Evolutionary conservation across 2,797 vertebrate species (phyloP).

Genomic region (Salmo trutta): DNA sequence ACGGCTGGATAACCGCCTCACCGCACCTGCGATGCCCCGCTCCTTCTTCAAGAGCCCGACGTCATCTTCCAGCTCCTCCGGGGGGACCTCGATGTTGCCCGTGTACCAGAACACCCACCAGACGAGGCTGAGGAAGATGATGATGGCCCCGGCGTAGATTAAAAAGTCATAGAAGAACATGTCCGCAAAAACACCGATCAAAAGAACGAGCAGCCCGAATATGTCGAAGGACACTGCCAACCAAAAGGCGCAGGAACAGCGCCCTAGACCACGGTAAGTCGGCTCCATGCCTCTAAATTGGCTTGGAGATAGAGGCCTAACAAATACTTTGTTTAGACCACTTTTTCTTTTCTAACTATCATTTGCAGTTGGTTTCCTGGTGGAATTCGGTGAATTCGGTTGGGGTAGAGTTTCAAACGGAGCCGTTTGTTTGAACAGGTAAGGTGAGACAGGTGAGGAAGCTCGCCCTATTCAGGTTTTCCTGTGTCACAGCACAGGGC

Average conservation of each 20-base stretch:
- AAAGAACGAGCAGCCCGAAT: conserved; percentile 77
- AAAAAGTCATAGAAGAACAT: conserved; percentile 87
- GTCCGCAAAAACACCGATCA: conserved; percentile 81
- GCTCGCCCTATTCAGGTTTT: conserved; percentile 17
- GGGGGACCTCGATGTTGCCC: conserved; percentile 87
- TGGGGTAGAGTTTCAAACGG: not conserved
- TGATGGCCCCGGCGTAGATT: conserved; percentile 87
- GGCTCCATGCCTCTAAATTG: conserved; percentile 58
- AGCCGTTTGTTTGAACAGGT: conserved; percentile 15
- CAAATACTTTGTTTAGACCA: not conserved
- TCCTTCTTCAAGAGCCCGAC: conserved; percentile 72
- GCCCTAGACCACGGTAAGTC: conserved; percentile 73
- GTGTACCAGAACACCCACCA: conserved; percentile 97
- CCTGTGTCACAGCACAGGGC: not conserved
- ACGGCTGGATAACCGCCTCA: conserved; percentile 73
- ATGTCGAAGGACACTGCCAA: conserved; percentile 85
- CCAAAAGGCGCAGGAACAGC: conserved; percentile 86
- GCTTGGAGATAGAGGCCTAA: not conserved
- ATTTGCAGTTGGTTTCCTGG: conserved; percentile 2
- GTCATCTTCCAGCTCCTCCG: conserved; percentile 79
- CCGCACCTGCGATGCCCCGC: conserved; percentile 51
- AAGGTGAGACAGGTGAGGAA: conserved; percentile 57
- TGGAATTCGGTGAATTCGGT: not conserved
- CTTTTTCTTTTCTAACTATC: not conserved
- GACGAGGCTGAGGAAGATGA: conserved; percentile 89